phyloP scores from a whole-genome alignment of 2,113 vertebrate genomes.

The Rafetus swinhoei region DNA sequence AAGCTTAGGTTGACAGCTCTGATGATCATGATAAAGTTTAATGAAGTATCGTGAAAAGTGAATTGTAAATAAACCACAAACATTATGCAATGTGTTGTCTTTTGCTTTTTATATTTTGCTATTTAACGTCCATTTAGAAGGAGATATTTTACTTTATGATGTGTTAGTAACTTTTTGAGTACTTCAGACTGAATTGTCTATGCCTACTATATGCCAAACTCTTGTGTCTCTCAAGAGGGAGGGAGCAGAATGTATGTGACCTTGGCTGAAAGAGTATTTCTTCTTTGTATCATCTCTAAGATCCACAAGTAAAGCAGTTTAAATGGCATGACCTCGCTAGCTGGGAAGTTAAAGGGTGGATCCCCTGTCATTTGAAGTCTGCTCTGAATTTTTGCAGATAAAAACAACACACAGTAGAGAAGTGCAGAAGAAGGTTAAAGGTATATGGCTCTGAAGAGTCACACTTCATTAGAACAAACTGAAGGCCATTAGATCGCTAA shows the following conservation, averaged over 20 bases:
- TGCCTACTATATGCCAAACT: neutral
- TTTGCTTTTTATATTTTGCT: slow-evolving; percentile 33
- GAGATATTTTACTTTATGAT: neutral
- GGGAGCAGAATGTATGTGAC: neutral
- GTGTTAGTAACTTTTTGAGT: neutral
- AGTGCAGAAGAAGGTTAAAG: neutral
- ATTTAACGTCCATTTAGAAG: neutral
- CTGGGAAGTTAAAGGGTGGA: neutral
- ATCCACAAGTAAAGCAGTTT: accelerated
- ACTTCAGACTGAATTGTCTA: neutral
- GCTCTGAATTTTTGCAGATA: neutral
- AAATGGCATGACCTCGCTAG: neutral
- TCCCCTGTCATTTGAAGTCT: neutral
- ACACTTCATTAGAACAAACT: neutral
- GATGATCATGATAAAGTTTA: neutral
- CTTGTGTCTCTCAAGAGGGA: neutral
- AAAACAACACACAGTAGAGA: neutral
- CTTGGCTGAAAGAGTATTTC: neutral
- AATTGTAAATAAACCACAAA: neutral
- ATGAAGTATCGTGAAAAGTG: neutral
- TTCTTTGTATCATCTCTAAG: neutral
- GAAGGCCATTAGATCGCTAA: neutral
- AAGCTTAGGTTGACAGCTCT: neutral
- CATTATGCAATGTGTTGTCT: neutral
- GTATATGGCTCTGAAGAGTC: neutral